phyloP scores from a whole-genome alignment of 2,888 invertebrate genomes.

The Aspidiotus rigidus region DNA sequence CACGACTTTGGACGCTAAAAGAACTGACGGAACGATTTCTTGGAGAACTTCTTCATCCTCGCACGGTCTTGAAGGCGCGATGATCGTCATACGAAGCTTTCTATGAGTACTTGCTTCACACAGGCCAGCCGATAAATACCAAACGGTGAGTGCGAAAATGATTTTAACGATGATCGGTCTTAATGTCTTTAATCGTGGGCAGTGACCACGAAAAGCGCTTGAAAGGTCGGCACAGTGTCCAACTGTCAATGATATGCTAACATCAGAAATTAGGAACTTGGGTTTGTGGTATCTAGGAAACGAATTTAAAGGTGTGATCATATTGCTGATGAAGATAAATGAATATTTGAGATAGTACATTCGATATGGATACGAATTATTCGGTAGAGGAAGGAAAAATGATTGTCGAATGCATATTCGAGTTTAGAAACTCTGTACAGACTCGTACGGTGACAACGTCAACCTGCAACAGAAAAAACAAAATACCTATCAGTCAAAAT shows the following conservation, averaged over 20 bases:
- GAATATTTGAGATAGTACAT: no score
- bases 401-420: no score
- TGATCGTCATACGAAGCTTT: constrained; percentile 54
- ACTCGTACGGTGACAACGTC: no score
- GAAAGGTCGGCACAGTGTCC: not conserved
- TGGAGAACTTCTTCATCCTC: constrained; percentile 55
- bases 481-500: no score
- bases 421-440: no score
- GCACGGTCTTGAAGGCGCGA: constrained; percentile 52
- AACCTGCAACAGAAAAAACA: no score
- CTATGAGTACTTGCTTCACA: constrained; percentile 37
- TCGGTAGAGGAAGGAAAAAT: no score
- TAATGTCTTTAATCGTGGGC: not conserved
- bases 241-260: not conserved
- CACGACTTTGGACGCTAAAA: constrained; percentile 57
- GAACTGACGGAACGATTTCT: constrained; percentile 60
- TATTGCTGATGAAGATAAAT: not conserved
- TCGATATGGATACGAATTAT: no score
- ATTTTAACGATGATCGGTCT: not conserved
- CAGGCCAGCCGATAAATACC: not conserved
- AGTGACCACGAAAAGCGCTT: not conserved
- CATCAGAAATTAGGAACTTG: not conserved
- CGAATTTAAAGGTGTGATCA: not conserved
- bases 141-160: constrained; percentile 9
- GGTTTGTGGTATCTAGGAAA: not conserved